Evolutionary conservation across 2,113 vertebrate species (phyloP).

Genomic region (Corvus cornix): DNA sequence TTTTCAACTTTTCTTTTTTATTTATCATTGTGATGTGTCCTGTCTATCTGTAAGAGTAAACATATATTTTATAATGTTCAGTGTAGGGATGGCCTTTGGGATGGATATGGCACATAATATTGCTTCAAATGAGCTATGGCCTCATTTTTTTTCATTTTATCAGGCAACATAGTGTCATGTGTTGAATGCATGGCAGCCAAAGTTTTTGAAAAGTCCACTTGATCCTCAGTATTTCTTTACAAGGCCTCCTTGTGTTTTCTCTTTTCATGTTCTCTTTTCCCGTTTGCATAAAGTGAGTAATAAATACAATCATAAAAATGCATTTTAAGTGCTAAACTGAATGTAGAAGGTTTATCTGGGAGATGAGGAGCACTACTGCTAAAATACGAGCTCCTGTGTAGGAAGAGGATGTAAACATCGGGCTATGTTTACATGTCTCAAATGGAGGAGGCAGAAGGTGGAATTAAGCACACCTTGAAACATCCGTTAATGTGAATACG

Average conservation of each 20-base stretch:
- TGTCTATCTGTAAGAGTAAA: not conserved
- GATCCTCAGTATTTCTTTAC: not conserved
- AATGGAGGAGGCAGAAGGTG: not conserved
- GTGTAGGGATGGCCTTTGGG: not conserved
- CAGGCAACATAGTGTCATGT: not conserved
- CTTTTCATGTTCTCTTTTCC: not conserved
- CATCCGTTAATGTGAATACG: rapidly evolving
- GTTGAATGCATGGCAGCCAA: not conserved
- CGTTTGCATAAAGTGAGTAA: not conserved
- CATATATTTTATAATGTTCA: not conserved
- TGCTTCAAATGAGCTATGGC: not conserved
- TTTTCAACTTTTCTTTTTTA: no score
- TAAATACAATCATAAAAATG: not conserved
- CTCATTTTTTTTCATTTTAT: not conserved
- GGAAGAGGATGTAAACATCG: not conserved
- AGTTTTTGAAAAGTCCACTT: not conserved
- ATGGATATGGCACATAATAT: not conserved
- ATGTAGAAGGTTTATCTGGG: not conserved
- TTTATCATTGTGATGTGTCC: not conserved
- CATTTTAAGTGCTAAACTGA: not conserved
- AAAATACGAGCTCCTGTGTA: not conserved
- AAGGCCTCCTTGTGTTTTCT: not conserved
- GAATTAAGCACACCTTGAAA: not conserved
- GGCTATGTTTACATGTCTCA: not conserved
- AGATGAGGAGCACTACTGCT: not conserved